Conservation (phyloP, 2,113 vertebrate genomes). For the Proteles cristata region DNA sequence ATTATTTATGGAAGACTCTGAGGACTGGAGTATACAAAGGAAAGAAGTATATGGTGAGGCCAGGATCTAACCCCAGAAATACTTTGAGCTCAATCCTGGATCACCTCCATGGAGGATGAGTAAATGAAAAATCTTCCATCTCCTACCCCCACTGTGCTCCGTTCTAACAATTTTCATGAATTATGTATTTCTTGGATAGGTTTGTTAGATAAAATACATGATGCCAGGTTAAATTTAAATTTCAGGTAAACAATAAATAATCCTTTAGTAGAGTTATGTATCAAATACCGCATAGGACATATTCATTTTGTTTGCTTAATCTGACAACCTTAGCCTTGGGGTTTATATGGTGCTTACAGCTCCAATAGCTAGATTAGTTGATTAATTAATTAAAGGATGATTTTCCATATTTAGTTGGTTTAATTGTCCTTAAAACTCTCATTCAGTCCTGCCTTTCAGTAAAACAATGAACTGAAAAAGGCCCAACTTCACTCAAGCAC, state of each 20-base stretch:
- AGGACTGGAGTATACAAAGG: not conserved
- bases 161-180: not conserved
- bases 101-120: not conserved
- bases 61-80: not conserved
- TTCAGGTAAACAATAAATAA: not conserved
- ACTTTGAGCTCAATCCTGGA: not conserved
- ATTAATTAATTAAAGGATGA: not conserved
- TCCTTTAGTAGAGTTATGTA: not conserved
- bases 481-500: not conserved
- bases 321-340: not conserved
- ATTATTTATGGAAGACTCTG: not conserved
- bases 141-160: not conserved
- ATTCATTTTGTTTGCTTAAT: constrained; percentile 26
- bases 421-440: constrained; percentile 29
- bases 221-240: constrained; percentile 35
- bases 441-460: not conserved
- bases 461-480: not conserved
- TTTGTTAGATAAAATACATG: not conserved
- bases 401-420: constrained; percentile 24
- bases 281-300: not conserved
- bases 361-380: not conserved
- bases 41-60: not conserved
- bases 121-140: not conserved
- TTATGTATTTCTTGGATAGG: not conserved
- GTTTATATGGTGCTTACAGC: not conserved